phyloP scores from a whole-genome alignment of 1,140 invertebrate genomes.

The Bombus waltoni region DNA sequence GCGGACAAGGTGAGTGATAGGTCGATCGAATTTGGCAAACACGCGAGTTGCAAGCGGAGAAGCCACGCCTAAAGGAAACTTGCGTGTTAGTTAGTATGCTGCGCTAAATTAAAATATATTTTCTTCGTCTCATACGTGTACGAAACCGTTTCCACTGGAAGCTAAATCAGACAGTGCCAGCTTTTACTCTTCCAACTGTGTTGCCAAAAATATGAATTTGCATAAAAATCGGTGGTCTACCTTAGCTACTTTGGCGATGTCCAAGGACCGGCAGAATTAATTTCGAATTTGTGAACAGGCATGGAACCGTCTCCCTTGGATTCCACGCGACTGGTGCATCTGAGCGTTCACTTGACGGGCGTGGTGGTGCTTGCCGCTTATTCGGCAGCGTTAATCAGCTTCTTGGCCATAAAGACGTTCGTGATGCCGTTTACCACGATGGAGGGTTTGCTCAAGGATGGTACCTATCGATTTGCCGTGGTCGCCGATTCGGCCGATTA shows the following conservation, averaged over 20 bases:
- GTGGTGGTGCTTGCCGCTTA: conserved; percentile 80
- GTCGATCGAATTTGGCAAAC: neutral
- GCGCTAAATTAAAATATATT: too few species aligned
- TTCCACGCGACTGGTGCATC: conserved; percentile 75
- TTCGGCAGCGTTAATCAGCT: conserved; percentile 80
- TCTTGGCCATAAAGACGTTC: conserved; percentile 77
- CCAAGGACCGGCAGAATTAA: neutral
- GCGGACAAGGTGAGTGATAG: conserved; percentile 72
- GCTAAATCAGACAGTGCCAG: too few species aligned
- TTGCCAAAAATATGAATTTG: too few species aligned
- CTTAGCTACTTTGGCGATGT: neutral
- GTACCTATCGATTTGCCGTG: conserved; percentile 77
- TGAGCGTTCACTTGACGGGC: conserved; percentile 75
- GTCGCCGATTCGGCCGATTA: conserved; percentile 76
- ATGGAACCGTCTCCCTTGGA: conserved; percentile 71
- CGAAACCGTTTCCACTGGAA: too few species aligned
- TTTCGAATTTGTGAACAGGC: conserved; percentile 59
- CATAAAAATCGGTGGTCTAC: too few species aligned
- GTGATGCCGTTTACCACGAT: conserved; percentile 80
- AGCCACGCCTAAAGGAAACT: neutral
- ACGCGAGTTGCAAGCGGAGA: neutral
- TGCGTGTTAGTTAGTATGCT: too few species aligned
- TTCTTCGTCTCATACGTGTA: too few species aligned
- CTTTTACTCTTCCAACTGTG: too few species aligned
- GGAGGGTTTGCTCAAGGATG: conserved; percentile 78